Evolutionary conservation across 1,140 invertebrate genomes (phyloP).

Genomic region (Lucilia cuprina): DNA sequence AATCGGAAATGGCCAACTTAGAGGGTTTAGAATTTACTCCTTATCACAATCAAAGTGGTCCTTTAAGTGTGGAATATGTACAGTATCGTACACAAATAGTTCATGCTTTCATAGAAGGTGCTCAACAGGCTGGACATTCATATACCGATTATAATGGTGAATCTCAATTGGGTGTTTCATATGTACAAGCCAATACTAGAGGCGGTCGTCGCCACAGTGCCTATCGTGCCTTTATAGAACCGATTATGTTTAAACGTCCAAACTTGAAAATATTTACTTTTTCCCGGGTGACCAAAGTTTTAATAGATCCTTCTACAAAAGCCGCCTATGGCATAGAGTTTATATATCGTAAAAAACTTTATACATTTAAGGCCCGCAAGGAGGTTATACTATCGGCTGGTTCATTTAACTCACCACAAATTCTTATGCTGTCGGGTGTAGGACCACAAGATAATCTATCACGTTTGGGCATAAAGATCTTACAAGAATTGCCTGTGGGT

Average conservation of each 20-base stretch:
- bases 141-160: constrained; percentile 69
- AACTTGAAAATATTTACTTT: constrained; percentile 72
- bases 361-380: constrained; percentile 67
- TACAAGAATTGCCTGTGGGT: constrained; percentile 75
- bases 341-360: constrained; percentile 61
- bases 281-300: constrained; percentile 69
- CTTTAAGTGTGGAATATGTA: constrained; percentile 64
- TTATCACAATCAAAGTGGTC: constrained; percentile 66
- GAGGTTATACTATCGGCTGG: constrained; percentile 78
- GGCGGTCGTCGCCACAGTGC: constrained; percentile 65
- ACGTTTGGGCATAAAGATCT: constrained; percentile 70
- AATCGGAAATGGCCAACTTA: constrained; percentile 67
- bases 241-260: constrained; percentile 65
- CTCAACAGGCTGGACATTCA: constrained; percentile 66
- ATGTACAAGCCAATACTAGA: constrained; percentile 68
- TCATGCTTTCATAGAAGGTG: constrained; percentile 69
- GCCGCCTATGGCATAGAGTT: constrained; percentile 72
- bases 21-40: constrained; percentile 60
- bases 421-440: constrained; percentile 82
- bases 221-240: constrained; percentile 69
- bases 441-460: constrained; percentile 73
- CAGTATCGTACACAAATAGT: constrained; percentile 65
- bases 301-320: constrained; percentile 68
- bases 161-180: constrained; percentile 69
- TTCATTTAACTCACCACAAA: constrained; percentile 79